These are phyloP conservation scores for Strigops habroptila DNA, from an alignment of 2,113 vertebrate species.

Conservation along the genomic window DNA sequence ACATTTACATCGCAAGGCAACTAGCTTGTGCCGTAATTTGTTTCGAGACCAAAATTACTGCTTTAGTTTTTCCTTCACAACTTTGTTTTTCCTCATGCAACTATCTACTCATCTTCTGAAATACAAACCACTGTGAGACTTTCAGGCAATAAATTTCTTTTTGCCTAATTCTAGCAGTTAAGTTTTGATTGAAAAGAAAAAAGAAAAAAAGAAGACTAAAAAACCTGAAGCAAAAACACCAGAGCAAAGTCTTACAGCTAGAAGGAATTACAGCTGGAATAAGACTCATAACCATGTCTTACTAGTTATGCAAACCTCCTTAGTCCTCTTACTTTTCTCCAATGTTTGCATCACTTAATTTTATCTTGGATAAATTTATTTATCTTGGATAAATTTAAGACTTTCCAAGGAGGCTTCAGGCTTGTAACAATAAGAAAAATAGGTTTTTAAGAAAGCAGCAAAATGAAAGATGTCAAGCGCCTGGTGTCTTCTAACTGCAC, in stretches of 20 bases:
- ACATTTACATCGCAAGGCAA: not conserved
- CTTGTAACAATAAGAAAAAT: not conserved
- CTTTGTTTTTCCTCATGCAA: not conserved
- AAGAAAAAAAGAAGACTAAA: not conserved
- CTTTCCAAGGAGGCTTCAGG: not conserved
- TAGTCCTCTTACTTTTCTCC: not conserved
- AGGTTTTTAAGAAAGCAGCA: not conserved
- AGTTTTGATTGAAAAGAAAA: not conserved
- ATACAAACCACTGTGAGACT: conserved; percentile 17
- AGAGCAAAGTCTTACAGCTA: not conserved
- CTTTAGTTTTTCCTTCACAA: not conserved
- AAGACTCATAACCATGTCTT: accelerated
- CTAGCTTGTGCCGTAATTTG: not conserved
- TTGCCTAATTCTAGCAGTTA: not conserved
- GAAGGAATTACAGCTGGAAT: not conserved
- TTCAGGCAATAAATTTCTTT: conserved; percentile 28
- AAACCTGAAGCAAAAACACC: too few relatives aligned
- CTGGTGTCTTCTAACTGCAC: not conserved
- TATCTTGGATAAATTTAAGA: not conserved
- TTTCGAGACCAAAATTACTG: not conserved
- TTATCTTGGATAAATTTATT: not conserved
- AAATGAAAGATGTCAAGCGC: not conserved
- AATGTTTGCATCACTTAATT: not conserved
- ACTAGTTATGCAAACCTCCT: not conserved
- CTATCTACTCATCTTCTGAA: not conserved